These are phyloP conservation scores for Leptinotarsa texana DNA, from an alignment of 1,140 invertebrate species.

Conservation along the genomic window DNA sequence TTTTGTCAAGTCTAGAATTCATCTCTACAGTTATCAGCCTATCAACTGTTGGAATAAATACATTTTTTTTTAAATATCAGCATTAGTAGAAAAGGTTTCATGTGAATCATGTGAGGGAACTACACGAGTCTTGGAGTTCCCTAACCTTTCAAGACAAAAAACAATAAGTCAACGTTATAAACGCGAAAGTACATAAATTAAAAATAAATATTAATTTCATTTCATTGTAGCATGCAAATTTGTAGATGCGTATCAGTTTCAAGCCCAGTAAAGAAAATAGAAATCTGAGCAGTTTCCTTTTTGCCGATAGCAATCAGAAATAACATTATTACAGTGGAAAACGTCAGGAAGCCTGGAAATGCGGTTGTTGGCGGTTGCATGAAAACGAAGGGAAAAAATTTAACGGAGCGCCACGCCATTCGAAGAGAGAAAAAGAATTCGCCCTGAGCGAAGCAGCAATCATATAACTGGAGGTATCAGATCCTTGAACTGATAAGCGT, in stretches of 20 bases:
- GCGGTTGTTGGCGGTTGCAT: slow-evolving; percentile 1
- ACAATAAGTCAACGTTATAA: background rate
- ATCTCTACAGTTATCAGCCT: too few species aligned
- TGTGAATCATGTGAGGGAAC: too few species aligned
- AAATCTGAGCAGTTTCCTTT: slow-evolving; percentile 12
- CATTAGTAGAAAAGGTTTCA: too few species aligned
- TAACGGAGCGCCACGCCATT: background rate
- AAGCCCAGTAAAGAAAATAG: slow-evolving; percentile 18
- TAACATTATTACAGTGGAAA: slow-evolving; percentile 14
- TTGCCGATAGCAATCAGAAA: slow-evolving; percentile 12
- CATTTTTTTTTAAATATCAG: too few species aligned
- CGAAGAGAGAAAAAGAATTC: background rate
- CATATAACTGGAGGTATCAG: background rate
- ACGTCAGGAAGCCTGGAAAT: slow-evolving; percentile 10
- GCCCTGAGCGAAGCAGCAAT: background rate
- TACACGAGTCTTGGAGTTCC: too few species aligned
- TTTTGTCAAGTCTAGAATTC: too few species aligned
- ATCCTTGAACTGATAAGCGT: background rate
- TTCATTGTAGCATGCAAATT: slow-evolving; percentile 18
- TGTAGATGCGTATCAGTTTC: slow-evolving; percentile 14
- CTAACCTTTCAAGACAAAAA: background rate
- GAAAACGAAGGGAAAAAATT: slow-evolving; percentile 5
- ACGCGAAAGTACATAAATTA: slow-evolving; percentile 1
- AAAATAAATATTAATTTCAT: slow-evolving; percentile 17
- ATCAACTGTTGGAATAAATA: too few species aligned